These are phyloP conservation scores for Catharus fuscescens DNA, from an alignment of 2,113 vertebrate genomes.

Conservation along the genomic window DNA sequence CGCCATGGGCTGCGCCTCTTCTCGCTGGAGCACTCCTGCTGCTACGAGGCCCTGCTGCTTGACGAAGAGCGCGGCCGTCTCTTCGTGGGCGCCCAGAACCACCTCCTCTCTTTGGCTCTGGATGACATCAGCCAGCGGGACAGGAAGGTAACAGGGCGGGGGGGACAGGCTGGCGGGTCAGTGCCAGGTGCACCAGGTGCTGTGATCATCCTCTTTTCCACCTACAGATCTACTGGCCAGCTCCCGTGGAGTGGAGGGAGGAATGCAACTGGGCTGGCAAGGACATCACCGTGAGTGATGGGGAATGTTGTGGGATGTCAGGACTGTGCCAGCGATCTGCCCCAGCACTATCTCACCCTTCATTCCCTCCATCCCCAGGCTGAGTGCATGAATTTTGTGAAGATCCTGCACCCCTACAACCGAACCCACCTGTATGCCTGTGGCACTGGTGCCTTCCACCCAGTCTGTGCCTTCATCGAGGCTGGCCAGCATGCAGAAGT, in stretches of 20 bases:
- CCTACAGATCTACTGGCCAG: slow-evolving; percentile 92
- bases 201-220: neutral
- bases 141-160: slow-evolving; percentile 80
- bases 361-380: slow-evolving; percentile 69
- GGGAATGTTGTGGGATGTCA: rapidly evolving
- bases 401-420: slow-evolving; percentile 91
- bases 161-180: rapidly evolving
- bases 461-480: slow-evolving; percentile 89
- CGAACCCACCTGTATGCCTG: slow-evolving; percentile 92
- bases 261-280: slow-evolving; percentile 99
- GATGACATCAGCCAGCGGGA: slow-evolving; percentile 92
- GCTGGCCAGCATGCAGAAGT: slow-evolving; percentile 90
- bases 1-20: slow-evolving; percentile 86
- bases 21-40: slow-evolving; percentile 89
- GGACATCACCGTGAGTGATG: slow-evolving; percentile 90
- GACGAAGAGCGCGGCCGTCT: slow-evolving; percentile 93
- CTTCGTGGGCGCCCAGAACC: slow-evolving; percentile 91
- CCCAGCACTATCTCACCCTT: neutral
- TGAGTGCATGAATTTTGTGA: slow-evolving; percentile 97
- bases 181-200: rapidly evolving
- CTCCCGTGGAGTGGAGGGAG: slow-evolving; percentile 95
- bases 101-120: slow-evolving; percentile 89
- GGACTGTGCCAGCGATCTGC: neutral
- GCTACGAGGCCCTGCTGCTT: slow-evolving; percentile 88
- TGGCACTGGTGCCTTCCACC: slow-evolving; percentile 95